Evolutionary conservation across 2,888 invertebrate species (phyloP), one percentile per base, ranked within the genome.

Genomic region (Drymonia ruficornis): DNA sequence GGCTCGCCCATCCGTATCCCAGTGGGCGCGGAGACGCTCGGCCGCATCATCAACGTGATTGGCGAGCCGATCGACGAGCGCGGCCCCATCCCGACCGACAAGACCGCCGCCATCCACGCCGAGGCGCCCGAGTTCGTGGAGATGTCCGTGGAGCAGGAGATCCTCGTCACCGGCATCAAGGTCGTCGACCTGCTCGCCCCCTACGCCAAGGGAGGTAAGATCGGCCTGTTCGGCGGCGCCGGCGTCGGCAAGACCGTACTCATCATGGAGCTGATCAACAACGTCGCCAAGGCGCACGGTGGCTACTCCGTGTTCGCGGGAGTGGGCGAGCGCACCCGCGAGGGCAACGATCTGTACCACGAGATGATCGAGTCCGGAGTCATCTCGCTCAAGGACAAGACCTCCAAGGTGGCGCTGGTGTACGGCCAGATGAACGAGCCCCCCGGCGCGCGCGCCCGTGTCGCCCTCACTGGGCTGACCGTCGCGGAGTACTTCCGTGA

Each of bases 401-500:
- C 95, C 31, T 98, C 98, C 7, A 98, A 98, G 93, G 98, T 97
- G 81, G 96, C 98, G 0, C 94, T 98, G 56, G 98, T 98, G 65
- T 98, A 98, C 80, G 98, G 98, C 47, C 98, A 98, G 93, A 98
- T 98, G 98, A 98, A 98, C 86, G 98, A 98, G 91, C 98, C 98
- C 40, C 98, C 98, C 59, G 98, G 98, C 69, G 98, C 98, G 51
- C 96, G 98, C 82, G 98, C 98, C 72, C 96, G 98, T 83, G 98
- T 98, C 45, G 98, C 98, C 55, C 91, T 98, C 58, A 98, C 98
- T 64, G 98, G 98, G 61, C 92, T 98, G 62, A 97, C 98, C 40
- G 97, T 98, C 45, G 98, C 98, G 48, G 98, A 98, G 86, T 97
- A 98, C 84, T 98, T 98, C 96, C 96, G 98, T 83, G 98, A 98